phyloP scores from a whole-genome alignment of 2,888 invertebrate species.

The Choreutis nemorana region DNA sequence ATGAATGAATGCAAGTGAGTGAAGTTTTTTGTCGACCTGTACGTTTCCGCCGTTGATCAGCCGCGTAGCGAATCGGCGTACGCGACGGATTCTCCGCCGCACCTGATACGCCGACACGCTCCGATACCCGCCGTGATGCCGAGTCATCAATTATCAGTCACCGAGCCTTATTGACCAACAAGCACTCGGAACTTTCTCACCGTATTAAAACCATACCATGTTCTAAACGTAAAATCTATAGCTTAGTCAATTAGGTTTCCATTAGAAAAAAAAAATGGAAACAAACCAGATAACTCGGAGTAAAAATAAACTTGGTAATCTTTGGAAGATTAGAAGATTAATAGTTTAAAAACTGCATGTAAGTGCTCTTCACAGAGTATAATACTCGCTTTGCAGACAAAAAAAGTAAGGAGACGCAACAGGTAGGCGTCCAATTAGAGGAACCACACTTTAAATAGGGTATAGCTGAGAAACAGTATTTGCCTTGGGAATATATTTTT shows the following conservation, averaged over 20 bases:
- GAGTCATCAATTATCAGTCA: no score
- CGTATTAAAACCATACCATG: conserved; percentile 29
- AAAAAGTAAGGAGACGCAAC: conserved; percentile 52
- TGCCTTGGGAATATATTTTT: no score
- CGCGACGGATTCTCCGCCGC: conserved; percentile 46
- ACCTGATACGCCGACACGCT: conserved; percentile 29
- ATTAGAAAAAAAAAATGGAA: no score
- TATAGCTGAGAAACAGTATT: no score
- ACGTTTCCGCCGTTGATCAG: conserved; percentile 48
- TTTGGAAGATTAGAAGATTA: no score
- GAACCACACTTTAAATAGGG: no score
- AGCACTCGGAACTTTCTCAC: conserved; percentile 35
- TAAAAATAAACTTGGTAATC: no score
- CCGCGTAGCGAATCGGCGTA: conserved; percentile 59
- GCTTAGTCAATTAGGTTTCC: no score
- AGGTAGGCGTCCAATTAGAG: conserved; percentile 64
- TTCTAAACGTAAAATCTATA: no score
- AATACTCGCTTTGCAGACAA: conserved; percentile 36
- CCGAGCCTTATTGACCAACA: conserved; percentile 40
- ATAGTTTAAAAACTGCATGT: no score
- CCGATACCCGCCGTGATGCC: no score
- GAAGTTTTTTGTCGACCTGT: conserved; percentile 65
- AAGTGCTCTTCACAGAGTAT: conserved; percentile 38
- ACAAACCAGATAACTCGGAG: no score
- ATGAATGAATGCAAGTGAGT: conserved; percentile 49